A percentile compares a stretch with the other conserved stretches of the same genome.
These are phyloP conservation scores for Amblyjoppa fuscipennis DNA, from an alignment of 2,888 invertebrate species.

Conservation along the genomic window DNA sequence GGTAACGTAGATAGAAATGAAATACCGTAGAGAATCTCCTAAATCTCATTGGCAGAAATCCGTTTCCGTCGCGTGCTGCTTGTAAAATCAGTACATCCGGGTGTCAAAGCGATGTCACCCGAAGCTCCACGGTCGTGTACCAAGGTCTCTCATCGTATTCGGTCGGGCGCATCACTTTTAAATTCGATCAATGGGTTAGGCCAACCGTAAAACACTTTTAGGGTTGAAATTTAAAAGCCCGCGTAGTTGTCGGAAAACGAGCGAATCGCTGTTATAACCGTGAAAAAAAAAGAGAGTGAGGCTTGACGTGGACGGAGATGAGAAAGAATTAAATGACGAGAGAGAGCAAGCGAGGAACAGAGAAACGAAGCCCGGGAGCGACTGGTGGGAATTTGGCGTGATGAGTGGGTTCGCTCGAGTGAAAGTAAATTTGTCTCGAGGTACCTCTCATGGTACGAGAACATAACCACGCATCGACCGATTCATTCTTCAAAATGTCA, in stretches of 20 bases:
- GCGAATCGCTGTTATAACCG: constrained; percentile 81
- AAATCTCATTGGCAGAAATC: constrained; percentile 84
- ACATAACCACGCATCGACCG: neutral
- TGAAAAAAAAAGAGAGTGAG: constrained; percentile 73
- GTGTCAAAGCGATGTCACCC: constrained; percentile 84
- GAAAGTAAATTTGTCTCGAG: constrained; percentile 75
- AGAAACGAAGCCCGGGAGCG: constrained; percentile 61
- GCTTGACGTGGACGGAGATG: constrained; percentile 35
- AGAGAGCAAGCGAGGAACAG: constrained; percentile 37
- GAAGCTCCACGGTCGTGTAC: constrained; percentile 67
- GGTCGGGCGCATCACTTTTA: constrained; percentile 81
- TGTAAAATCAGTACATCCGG: constrained; percentile 85
- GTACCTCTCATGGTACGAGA: constrained; percentile 33
- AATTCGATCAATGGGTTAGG: constrained; percentile 85
- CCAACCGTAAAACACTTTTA: constrained; percentile 85
- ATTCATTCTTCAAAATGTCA: neutral
- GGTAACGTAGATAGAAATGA: neutral
- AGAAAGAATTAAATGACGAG: constrained; percentile 51
- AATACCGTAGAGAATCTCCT: constrained; percentile 68
- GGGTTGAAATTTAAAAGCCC: constrained; percentile 84
- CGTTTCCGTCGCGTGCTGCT: constrained; percentile 84
- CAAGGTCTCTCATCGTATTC: constrained; percentile 40
- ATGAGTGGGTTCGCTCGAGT: constrained; percentile 68
- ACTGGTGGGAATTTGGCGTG: constrained; percentile 67
- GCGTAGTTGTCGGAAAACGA: constrained; percentile 70